Evolutionary conservation across 2,113 vertebrate species (phyloP).

Genomic region (Grammomys surdaster): DNA sequence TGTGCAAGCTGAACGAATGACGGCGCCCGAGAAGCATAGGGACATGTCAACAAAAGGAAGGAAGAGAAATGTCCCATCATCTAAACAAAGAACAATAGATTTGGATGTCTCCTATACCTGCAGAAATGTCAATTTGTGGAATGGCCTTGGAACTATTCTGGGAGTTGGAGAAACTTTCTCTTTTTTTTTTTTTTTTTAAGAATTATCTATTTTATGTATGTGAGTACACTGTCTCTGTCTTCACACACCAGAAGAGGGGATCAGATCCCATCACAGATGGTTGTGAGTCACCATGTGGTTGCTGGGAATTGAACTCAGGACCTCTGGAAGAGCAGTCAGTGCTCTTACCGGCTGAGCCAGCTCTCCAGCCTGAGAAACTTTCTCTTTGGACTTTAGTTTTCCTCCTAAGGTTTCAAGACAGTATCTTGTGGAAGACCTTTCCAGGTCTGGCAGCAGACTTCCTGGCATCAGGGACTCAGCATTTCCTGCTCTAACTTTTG

Average conservation of each 20-base stretch:
- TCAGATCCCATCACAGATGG: too few relatives aligned
- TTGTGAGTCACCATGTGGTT: too few relatives aligned
- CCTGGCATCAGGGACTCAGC: neutral
- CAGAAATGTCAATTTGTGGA: neutral
- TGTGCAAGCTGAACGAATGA: neutral
- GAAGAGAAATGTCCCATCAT: fast-evolving
- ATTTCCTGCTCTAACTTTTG: neutral
- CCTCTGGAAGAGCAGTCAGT: too few relatives aligned
- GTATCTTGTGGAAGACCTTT: neutral
- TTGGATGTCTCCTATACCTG: neutral
- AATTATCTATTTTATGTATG: too few relatives aligned
- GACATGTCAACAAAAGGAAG: neutral
- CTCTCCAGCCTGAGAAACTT: too few relatives aligned
- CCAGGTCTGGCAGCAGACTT: neutral
- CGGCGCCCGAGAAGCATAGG: neutral
- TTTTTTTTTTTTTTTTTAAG: too few relatives aligned
- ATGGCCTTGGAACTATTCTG: neutral
- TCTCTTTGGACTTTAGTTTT: neutral
- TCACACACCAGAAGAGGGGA: too few relatives aligned
- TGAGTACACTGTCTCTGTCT: too few relatives aligned
- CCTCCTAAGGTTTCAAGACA: neutral
- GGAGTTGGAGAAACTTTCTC: neutral
- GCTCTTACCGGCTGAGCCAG: too few relatives aligned
- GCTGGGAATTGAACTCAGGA: too few relatives aligned
- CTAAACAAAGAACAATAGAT: neutral